Percentiles rank a stretch among this genome's conserved stretches.
phyloP scores from a whole-genome alignment of 2,797 vertebrate genomes.

The Anniella stebbinsi region DNA sequence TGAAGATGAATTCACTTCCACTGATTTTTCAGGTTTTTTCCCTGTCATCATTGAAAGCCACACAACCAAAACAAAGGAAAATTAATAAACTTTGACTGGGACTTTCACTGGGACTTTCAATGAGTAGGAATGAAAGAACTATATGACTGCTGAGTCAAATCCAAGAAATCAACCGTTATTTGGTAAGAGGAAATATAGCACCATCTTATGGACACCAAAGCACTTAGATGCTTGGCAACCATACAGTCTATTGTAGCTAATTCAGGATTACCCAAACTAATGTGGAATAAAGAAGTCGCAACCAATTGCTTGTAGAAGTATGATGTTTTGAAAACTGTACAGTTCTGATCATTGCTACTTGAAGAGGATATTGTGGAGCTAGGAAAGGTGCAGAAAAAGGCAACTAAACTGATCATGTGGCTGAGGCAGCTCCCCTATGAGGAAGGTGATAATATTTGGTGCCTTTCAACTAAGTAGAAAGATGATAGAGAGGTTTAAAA shows the following conservation, averaged over 20 bases:
- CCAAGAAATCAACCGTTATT: neutral
- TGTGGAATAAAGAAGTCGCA: neutral
- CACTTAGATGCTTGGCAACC: neutral
- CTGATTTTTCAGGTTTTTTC: neutral
- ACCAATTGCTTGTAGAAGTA: neutral
- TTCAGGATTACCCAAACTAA: neutral
- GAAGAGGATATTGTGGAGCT: neutral
- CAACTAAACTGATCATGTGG: neutral
- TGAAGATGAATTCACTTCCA: constrained; percentile 4
- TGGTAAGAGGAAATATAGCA: constrained; percentile 13
- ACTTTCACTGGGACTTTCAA: neutral
- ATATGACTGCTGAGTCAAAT: neutral
- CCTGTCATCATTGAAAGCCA: neutral
- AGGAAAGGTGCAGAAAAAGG: neutral
- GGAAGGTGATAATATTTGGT: neutral
- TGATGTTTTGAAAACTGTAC: too few relatives aligned
- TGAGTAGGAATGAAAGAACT: neutral
- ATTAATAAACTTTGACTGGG: neutral
- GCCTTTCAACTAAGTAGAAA: neutral
- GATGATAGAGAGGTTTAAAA: neutral
- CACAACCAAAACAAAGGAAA: constrained; percentile 17
- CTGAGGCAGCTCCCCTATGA: neutral
- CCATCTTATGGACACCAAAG: constrained; percentile 36
- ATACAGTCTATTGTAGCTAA: neutral
- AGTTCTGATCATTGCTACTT: neutral